Conservation (phyloP, 2,797 vertebrate genomes). For the Falco rusticolus region DNA sequence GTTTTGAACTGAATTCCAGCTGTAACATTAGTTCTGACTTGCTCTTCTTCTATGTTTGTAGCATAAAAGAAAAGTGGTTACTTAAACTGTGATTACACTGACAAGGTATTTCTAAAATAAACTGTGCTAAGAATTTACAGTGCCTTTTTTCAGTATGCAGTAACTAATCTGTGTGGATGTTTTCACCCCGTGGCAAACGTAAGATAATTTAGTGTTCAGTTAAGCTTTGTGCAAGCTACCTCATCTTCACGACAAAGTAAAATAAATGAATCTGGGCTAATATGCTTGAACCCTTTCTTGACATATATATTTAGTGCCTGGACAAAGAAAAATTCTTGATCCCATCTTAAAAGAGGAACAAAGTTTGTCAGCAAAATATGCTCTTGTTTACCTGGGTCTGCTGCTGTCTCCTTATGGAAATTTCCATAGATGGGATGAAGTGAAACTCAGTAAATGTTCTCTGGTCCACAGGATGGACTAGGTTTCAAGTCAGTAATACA, state of each 20-base stretch:
- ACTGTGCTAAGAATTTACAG: neutral
- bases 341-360: neutral
- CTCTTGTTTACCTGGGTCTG: neutral
- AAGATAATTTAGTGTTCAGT: neutral
- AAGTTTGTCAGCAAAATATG: neutral
- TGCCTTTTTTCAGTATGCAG: neutral
- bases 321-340: neutral
- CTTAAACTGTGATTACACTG: neutral
- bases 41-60: neutral
- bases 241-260: neutral
- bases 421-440: neutral
- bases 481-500: neutral
- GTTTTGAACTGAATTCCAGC: neutral
- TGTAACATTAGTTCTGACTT: neutral
- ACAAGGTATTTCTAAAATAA: neutral
- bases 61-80: neutral
- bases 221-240: neutral
- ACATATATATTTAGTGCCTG: neutral
- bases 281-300: neutral
- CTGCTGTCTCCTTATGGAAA: neutral
- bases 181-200: neutral
- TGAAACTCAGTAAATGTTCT: neutral
- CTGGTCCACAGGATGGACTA: slow-evolving; percentile 49
- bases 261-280: neutral
- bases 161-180: neutral